Percentiles rank a stretch among this genome's conserved stretches.
phyloP scores from a whole-genome alignment of 2,888 invertebrate species.

The Ectemnius lituratus region DNA sequence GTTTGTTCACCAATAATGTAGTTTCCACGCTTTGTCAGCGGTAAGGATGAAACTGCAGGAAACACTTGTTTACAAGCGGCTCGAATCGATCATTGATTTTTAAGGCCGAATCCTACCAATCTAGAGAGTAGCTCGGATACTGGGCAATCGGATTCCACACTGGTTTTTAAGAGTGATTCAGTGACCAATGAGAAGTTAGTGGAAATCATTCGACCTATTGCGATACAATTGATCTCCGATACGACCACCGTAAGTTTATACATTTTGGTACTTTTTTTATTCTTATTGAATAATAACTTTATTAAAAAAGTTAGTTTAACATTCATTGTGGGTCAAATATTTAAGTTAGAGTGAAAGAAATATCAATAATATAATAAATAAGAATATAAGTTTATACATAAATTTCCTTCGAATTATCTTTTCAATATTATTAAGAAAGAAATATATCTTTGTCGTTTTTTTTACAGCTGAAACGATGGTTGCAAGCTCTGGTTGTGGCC shows the following conservation, averaged over 20 bases:
- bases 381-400: no score
- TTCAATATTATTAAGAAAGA: no score
- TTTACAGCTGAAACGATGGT: constrained; percentile 69
- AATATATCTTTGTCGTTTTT: neutral
- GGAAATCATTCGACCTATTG: constrained; percentile 64
- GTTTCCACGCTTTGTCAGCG: constrained; percentile 61
- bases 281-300: neutral
- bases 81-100: no score
- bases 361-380: no score
- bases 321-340: no score
- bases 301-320: no score
- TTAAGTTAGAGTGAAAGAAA: no score
- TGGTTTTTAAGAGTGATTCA: constrained; percentile 55
- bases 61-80: no score
- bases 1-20: constrained; percentile 63
- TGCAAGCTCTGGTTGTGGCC: constrained; percentile 62
- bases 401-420: no score
- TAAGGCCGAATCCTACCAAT: constrained; percentile 18
- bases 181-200: constrained; percentile 64
- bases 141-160: constrained; percentile 52
- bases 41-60: constrained; percentile 42
- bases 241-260: constrained; percentile 63
- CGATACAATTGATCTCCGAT: constrained; percentile 70
- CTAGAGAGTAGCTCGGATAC: constrained; percentile 34
- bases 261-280: neutral